Conservation (phyloP, 2,113 vertebrate genomes). For the Eleginops maclovinus region DNA sequence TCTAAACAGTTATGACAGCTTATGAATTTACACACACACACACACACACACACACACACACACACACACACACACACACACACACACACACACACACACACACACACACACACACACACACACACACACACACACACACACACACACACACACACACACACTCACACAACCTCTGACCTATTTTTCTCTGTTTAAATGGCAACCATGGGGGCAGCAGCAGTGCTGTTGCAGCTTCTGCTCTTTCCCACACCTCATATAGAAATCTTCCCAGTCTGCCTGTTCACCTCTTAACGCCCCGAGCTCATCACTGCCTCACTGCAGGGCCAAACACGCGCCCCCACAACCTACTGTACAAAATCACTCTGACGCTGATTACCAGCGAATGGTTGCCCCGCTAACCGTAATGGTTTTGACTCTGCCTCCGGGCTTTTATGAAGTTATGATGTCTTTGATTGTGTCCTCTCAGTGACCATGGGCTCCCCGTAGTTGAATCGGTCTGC, state of each 20-base stretch:
- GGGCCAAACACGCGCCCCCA: conserved; percentile 41
- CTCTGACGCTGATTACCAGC: conserved; percentile 74
- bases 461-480: conserved; percentile 63
- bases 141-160: conserved; percentile 25
- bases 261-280: conserved; percentile 48
- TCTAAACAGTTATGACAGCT: conserved; percentile 76
- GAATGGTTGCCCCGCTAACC: conserved; percentile 64
- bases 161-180: conserved; percentile 58
- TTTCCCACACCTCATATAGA: conserved; percentile 47
- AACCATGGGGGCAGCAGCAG: conserved; percentile 26
- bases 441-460: conserved; percentile 68
- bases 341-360: conserved; percentile 67
- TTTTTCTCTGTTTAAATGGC: conserved; percentile 61
- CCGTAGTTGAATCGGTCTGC: conserved; percentile 50
- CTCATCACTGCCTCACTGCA: conserved; percentile 54
- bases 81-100: too few species aligned
- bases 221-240: conserved; percentile 38
- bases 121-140: conserved; percentile 46
- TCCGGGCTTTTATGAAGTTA: conserved; percentile 66
- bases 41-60: conserved; percentile 48
- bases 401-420: conserved; percentile 67
- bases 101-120: too few species aligned
- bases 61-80: conserved; percentile 42
- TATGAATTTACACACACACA: conserved; percentile 44
- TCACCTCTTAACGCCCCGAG: conserved; percentile 54